Evolutionary conservation across 2,888 invertebrate genomes (phyloP), one percentile per base, ranked within the genome.

Genomic region (Agrotis ipsilon): DNA sequence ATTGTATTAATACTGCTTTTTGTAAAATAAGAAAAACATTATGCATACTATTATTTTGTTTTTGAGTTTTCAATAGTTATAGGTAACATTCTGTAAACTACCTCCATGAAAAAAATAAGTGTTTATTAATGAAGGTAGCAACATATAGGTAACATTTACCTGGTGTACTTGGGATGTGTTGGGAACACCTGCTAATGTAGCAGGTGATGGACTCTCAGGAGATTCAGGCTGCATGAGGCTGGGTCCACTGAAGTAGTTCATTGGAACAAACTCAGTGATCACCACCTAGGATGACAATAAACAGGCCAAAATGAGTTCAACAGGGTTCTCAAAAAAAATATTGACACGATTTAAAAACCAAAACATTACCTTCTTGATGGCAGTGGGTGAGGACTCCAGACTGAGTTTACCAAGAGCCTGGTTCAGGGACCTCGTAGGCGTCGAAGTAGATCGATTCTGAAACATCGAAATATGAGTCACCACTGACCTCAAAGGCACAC

Each of bases 111-210:
- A 32, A 27, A 3, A 19, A 14, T 32, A 32, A n/a, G 32, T n/a
- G 6, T 55, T 21, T 19, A 39, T 11, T 9, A 14, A 49, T 14
- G 4, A 21, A 32, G 27, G 21, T n/a, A 21, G n/a, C n/a, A n/a
- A n/a, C n/a, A n/a, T n/a, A n/a, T n/a, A n/a, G n/a, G 14, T 45
- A 21, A 6, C 1, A 18, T 46, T 77, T 88, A 95, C 96, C 94
- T 96, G 96, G 72, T 96, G 96, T 7, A 96, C 92, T 91, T 96
- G 94, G 14, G 89, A 74, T 52, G 92, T 85, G 62, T 87, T 90
- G 7, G 92, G 87, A 46, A 90, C 70, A 45, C 80, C 62, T 2
- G 88, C 72, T 80, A 93, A 65, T 32, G 87, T 85, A 2, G 87
- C 83, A 0, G 94, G 93, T 1, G 94, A 92, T 5, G 93, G 89